Evolutionary conservation across 2,113 vertebrate genomes (phyloP).

Genomic region (Carettochelys insculpta): DNA sequence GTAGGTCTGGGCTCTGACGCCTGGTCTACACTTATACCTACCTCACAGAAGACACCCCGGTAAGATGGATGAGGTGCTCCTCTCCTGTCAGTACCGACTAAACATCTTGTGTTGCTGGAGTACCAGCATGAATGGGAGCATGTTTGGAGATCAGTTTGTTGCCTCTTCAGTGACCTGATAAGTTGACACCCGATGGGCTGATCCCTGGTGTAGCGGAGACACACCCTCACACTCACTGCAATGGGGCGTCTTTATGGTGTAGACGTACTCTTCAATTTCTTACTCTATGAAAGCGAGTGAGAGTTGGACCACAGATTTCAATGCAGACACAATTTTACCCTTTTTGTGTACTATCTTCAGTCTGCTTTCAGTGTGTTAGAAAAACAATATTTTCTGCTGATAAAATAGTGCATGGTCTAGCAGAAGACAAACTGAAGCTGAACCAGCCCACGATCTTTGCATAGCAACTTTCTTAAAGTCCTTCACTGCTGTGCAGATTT

Average conservation of each 20-base stretch:
- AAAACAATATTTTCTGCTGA: background rate
- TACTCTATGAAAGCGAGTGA: background rate
- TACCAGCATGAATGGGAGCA: no score
- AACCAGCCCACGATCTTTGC: no score
- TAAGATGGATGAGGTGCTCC: no score
- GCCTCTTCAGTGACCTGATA: no score
- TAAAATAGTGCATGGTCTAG: background rate
- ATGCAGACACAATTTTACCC: background rate
- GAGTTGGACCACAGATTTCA: background rate
- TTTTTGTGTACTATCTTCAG: background rate
- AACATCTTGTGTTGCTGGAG: no score
- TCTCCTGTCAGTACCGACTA: no score
- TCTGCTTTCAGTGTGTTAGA: background rate
- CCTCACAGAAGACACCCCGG: no score
- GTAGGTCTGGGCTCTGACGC: no score
- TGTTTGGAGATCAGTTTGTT: no score
- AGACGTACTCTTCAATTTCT: background rate
- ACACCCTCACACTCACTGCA: background rate
- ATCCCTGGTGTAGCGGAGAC: no score
- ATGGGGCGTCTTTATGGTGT: background rate
- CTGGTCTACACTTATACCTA: no score
- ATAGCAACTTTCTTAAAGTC: background rate
- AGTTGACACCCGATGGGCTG: no score
- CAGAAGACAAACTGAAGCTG: background rate
- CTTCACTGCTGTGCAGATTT: slow-evolving; percentile 1